A percentile compares a stretch with the other conserved stretches of the same genome.
Evolutionary conservation across 2,113 vertebrate genomes (phyloP).

Genomic region (Hippopotamus amphibius): DNA sequence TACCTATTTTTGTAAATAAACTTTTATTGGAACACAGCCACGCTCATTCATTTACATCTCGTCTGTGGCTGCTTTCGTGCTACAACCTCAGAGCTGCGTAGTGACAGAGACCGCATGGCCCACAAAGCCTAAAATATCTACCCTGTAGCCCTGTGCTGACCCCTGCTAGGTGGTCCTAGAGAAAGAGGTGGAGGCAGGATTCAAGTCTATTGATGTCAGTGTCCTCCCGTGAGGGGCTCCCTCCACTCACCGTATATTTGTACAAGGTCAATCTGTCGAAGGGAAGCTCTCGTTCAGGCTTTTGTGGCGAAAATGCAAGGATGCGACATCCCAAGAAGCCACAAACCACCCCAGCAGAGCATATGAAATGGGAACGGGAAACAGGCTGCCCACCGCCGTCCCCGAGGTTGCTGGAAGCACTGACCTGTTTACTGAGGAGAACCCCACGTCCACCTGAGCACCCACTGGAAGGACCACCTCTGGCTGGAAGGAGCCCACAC

Average conservation of each 20-base stretch:
- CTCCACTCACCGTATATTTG: not conserved
- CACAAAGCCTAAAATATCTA: not conserved
- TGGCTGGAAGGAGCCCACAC: not conserved
- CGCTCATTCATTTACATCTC: not conserved
- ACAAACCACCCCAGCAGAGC: not conserved
- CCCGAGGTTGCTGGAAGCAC: not conserved
- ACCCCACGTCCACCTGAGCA: too few relatives aligned
- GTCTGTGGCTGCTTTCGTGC: not conserved
- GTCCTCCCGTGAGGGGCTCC: not conserved
- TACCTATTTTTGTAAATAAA: slow-evolving; percentile 4
- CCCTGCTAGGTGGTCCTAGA: not conserved
- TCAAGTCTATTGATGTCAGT: not conserved
- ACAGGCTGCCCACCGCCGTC: too few relatives aligned
- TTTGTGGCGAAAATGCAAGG: not conserved
- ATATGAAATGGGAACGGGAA: not conserved
- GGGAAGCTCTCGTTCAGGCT: not conserved
- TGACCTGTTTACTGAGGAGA: not conserved
- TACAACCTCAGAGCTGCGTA: not conserved
- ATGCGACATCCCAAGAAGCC: not conserved
- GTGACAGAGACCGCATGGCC: not conserved
- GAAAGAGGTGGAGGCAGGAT: not conserved
- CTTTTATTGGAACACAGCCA: not conserved
- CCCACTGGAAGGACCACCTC: not conserved
- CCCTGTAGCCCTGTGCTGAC: not conserved
- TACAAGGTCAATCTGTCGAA: not conserved